phyloP scores from a whole-genome alignment of 2,888 invertebrate species.

The Unio pictorum region DNA sequence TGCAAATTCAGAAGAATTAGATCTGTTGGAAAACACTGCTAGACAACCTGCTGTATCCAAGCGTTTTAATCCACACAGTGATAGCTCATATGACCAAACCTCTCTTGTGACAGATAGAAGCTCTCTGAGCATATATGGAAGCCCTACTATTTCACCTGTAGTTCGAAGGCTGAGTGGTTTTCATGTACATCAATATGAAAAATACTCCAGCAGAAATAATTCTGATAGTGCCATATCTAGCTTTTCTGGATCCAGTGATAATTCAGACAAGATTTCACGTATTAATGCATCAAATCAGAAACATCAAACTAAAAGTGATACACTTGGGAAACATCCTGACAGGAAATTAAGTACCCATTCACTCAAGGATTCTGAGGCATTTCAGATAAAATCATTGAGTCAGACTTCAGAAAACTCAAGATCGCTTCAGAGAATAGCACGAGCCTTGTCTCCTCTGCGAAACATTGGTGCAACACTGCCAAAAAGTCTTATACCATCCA shows the following conservation, averaged over 20 bases:
- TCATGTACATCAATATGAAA: conserved; percentile 26
- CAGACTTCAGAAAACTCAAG: conserved; percentile 38
- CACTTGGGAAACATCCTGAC: background rate
- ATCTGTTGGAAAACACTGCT: conserved; percentile 12
- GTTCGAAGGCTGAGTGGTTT: conserved; percentile 20
- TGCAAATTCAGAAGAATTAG: conserved; percentile 29
- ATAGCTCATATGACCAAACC: background rate
- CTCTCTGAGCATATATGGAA: conserved; percentile 18
- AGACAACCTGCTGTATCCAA: conserved; percentile 4
- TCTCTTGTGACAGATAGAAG: conserved; percentile 9
- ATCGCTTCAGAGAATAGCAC: conserved; percentile 35
- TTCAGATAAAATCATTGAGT: conserved; percentile 40
- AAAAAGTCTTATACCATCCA: no score
- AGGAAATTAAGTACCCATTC: background rate
- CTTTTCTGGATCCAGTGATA: conserved; percentile 50
- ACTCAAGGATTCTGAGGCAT: conserved; percentile 16
- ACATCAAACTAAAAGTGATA: conserved; percentile 12
- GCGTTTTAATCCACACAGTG: conserved; percentile 9
- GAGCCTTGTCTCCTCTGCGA: conserved; percentile 16
- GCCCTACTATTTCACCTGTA: conserved; percentile 25
- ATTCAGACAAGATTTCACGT: conserved; percentile 38
- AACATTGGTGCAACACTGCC: no score
- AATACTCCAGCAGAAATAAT: conserved; percentile 41
- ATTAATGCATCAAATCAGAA: conserved; percentile 7
- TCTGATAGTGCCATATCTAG: conserved; percentile 63